phyloP scores from a whole-genome alignment of 2,113 vertebrate species.

The Ceratotherium simum region DNA sequence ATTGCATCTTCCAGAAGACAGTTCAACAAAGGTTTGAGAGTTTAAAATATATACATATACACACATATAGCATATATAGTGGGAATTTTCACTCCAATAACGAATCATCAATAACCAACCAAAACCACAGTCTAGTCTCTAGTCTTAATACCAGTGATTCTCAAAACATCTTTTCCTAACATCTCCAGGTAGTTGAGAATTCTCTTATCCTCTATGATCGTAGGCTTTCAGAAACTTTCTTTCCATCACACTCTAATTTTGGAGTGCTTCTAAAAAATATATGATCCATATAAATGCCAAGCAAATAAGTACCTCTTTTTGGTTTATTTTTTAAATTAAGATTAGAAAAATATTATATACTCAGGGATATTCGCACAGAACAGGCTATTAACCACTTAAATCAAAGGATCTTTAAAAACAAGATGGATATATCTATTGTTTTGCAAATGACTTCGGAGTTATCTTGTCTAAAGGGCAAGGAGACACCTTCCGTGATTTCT shows the following conservation, averaged over 20 bases:
- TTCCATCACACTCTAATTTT: not conserved
- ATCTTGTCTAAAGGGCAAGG: not conserved
- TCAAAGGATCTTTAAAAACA: not conserved
- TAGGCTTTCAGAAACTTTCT: constrained; percentile 8
- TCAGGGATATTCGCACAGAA: not conserved
- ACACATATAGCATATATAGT: not conserved
- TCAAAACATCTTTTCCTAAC: constrained; percentile 5
- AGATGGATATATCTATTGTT: not conserved
- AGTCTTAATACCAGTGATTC: not conserved
- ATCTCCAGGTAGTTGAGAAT: not conserved
- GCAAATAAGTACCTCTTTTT: not conserved
- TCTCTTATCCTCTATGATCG: not conserved
- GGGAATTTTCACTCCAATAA: not conserved
- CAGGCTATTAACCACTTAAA: not conserved
- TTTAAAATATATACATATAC: constrained; percentile 15
- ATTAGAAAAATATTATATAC: not conserved
- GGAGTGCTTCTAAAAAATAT: not conserved
- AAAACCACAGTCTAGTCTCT: not conserved
- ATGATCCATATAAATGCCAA: not conserved
- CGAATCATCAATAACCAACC: not conserved
- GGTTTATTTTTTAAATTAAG: not conserved
- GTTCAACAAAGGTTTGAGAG: not conserved
- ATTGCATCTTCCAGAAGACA: constrained; percentile 17
- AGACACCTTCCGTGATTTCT: not conserved
- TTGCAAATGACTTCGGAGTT: not conserved